Evolutionary conservation across 2,797 vertebrate genomes (phyloP).

Genomic region (Microctenopoma stevenorrisi): DNA sequence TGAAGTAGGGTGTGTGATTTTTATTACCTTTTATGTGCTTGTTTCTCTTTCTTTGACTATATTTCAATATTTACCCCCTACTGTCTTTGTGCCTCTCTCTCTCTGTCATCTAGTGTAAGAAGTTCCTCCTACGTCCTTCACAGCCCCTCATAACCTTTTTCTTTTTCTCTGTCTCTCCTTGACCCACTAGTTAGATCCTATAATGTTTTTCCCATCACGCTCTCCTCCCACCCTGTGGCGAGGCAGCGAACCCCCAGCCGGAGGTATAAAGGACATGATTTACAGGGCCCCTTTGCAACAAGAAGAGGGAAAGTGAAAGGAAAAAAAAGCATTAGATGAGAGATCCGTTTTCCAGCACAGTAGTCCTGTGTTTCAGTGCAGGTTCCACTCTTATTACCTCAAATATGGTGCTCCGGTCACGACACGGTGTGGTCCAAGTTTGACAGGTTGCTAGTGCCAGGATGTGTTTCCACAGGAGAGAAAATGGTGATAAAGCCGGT

Average conservation of each 20-base stretch:
- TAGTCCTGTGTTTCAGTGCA: conserved; percentile 44
- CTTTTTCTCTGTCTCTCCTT: conserved; percentile 39
- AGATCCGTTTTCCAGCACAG: conserved; percentile 72
- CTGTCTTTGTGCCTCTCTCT: conserved; percentile 20
- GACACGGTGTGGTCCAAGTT: conserved; percentile 50
- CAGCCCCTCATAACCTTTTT: conserved; percentile 41
- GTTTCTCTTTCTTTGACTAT: conserved; percentile 26
- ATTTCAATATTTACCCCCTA: conserved; percentile 53
- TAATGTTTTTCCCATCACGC: conserved; percentile 82
- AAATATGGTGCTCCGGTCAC: conserved; percentile 36
- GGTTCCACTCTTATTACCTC: conserved; percentile 44
- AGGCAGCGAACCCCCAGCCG: conserved; percentile 76
- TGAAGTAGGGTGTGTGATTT: conserved; percentile 35
- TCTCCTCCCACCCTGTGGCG: conserved; percentile 73
- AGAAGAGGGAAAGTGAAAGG: conserved; percentile 37
- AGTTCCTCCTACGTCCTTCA: conserved; percentile 28
- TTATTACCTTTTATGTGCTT: conserved; percentile 36
- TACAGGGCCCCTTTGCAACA: conserved; percentile 66
- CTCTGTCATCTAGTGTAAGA: conserved; percentile 26
- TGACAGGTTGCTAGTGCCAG: conserved; percentile 53
- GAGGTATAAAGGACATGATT: conserved; percentile 82
- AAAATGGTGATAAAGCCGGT: conserved; percentile 52
- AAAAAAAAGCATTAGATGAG: conserved; percentile 56
- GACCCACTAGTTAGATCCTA: conserved; percentile 65
- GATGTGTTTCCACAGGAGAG: conserved; percentile 47